These are phyloP conservation scores for Neosalanx taihuensis DNA, from an alignment of 2,797 vertebrate species.

Conservation along the genomic window DNA sequence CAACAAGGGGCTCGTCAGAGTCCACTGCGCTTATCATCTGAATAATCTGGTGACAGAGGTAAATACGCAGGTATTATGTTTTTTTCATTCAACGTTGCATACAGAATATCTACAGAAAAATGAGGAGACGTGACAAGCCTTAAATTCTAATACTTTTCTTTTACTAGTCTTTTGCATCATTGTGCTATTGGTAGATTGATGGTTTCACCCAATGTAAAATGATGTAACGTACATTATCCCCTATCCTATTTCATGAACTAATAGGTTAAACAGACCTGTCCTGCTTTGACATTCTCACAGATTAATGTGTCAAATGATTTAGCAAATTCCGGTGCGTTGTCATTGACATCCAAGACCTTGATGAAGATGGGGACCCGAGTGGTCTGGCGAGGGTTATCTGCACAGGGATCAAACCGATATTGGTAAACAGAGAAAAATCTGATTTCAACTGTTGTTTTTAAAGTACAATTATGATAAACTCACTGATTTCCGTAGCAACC, in stretches of 20 bases:
- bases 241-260: not conserved
- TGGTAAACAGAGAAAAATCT: not conserved
- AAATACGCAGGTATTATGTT: not conserved
- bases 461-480: constrained; percentile 40
- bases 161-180: not conserved
- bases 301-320: constrained; percentile 97
- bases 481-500: constrained; percentile 93
- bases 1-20: constrained; percentile 93
- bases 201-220: not conserved
- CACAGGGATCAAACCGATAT: not conserved
- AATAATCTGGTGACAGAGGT: constrained; percentile 77
- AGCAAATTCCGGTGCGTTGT: constrained; percentile 96
- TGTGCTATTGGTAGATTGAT: not conserved
- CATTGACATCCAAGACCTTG: constrained; percentile 94
- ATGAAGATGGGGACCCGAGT: constrained; percentile 92
- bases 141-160: too few species aligned
- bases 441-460: too few species aligned
- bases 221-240: not conserved
- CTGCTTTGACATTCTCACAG: constrained; percentile 94
- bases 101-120: too few species aligned
- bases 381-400: constrained; percentile 90
- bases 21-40: constrained; percentile 97
- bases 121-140: too few species aligned
- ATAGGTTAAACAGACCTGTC: constrained; percentile 78
- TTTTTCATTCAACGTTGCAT: too few species aligned